Evolutionary conservation across 2,888 invertebrate species (phyloP).

Genomic region (Encarsia formosa): DNA sequence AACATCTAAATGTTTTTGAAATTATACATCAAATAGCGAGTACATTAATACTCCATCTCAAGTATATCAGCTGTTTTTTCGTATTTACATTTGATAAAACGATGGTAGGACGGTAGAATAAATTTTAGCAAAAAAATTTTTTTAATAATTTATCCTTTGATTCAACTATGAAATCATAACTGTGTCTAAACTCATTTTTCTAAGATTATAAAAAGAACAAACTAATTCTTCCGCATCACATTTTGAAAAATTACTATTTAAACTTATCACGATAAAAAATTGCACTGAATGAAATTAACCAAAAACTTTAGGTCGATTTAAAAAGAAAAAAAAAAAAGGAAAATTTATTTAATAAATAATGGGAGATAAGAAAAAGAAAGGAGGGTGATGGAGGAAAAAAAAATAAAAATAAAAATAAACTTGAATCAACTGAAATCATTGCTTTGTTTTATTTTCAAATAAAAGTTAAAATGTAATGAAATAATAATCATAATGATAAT

Average conservation of each 20-base stretch:
- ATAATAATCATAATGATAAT: constrained; percentile 42
- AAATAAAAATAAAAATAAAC: constrained; percentile 15
- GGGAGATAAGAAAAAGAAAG: constrained; percentile 11
- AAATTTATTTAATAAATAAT: constrained; percentile 8
- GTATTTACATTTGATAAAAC: constrained; percentile 31
- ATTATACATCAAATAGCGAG: constrained; percentile 26
- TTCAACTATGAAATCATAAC: too few relatives aligned
- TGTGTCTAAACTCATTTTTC: too few relatives aligned
- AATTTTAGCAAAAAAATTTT: constrained; percentile 14
- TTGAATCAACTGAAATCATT: constrained; percentile 42
- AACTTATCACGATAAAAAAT: background rate
- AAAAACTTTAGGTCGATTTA: background rate
- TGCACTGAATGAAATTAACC: too few relatives aligned
- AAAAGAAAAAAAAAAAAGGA: constrained; percentile 5
- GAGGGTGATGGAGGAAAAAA: constrained; percentile 2
- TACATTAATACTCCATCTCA: constrained; percentile 16
- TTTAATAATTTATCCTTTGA: too few relatives aligned
- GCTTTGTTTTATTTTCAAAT: constrained; percentile 48
- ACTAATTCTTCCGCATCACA: too few relatives aligned
- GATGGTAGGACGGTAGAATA: constrained; percentile 35
- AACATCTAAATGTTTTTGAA: constrained; percentile 28
- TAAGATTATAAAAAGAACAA: too few relatives aligned
- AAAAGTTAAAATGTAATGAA: constrained; percentile 49
- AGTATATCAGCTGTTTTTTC: constrained; percentile 14
- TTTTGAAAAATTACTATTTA: too few relatives aligned